Conservation (phyloP, 2,797 vertebrate genomes). For the Acomys russatus region DNA sequence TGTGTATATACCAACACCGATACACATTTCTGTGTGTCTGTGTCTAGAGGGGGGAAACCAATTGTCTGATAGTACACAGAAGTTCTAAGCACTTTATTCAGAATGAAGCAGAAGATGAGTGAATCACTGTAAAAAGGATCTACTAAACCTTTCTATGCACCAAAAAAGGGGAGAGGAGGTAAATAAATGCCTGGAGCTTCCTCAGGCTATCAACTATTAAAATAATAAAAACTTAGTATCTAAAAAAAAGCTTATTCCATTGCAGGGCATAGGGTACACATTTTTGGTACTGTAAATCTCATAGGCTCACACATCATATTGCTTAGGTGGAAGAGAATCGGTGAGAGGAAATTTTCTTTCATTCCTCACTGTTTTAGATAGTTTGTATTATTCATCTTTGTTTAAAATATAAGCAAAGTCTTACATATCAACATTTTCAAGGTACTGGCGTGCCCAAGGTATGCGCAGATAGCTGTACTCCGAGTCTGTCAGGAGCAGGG, state of each 20-base stretch:
- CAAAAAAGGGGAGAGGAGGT: conserved; percentile 63
- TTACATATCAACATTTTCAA: conserved; percentile 63
- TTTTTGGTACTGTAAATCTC: conserved; percentile 74
- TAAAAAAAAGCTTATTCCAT: conserved; percentile 64
- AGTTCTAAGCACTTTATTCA: conserved; percentile 79
- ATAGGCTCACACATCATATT: conserved; percentile 67
- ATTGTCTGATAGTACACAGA: conserved; percentile 73
- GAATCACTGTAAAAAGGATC: conserved; percentile 72
- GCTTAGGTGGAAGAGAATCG: conserved; percentile 62
- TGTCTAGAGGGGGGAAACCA: neutral
- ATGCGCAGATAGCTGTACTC: conserved; percentile 26
- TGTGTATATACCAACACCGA: neutral
- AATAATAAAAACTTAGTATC: conserved; percentile 76
- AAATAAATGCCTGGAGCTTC: conserved; percentile 84
- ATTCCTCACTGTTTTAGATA: conserved; percentile 54
- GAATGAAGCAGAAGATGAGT: conserved; percentile 72
- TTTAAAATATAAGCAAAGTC: conserved; percentile 68
- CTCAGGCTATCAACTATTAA: conserved; percentile 71
- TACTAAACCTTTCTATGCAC: conserved; percentile 3
- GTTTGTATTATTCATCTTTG: conserved; percentile 17
- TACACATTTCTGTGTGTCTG: neutral
- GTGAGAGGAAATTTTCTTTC: conserved; percentile 57
- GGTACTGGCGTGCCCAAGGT: conserved; percentile 59
- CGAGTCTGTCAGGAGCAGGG: neutral
- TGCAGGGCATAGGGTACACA: conserved; percentile 36